phyloP scores from a whole-genome alignment of 2,888 invertebrate genomes.

The Lasioglossum vierecki region DNA sequence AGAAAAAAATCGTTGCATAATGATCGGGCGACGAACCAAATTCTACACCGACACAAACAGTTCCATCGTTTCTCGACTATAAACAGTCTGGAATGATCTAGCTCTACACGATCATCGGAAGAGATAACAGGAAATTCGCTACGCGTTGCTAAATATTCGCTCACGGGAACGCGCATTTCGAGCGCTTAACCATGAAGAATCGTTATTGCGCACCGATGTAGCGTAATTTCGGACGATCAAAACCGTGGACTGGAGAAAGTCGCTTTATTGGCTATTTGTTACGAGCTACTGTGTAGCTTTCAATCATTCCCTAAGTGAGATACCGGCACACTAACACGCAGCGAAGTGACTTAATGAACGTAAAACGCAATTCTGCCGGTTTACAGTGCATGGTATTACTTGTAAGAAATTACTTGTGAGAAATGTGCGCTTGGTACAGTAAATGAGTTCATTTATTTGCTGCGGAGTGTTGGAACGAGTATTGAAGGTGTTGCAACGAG shows the following conservation, averaged over 20 bases:
- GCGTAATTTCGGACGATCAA: constrained; percentile 3
- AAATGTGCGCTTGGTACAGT: background rate
- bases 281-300: background rate
- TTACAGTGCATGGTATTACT: background rate
- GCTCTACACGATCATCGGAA: background rate
- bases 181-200: constrained; percentile 8
- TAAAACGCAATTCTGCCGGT: background rate
- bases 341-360: background rate
- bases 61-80: background rate
- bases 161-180: background rate
- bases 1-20: background rate
- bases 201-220: background rate
- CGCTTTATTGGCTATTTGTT: constrained; percentile 30
- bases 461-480: too few relatives aligned
- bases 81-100: background rate
- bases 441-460: too few relatives aligned
- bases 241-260: constrained; percentile 25
- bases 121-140: constrained; percentile 8
- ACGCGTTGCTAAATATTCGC: background rate
- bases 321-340: background rate
- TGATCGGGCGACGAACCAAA: background rate
- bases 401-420: background rate
- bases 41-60: background rate
- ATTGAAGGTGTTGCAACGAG: too few relatives aligned
- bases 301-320: background rate